A percentile compares a stretch with the other conserved stretches of the same genome.
phyloP scores from a whole-genome alignment of 2,113 vertebrate genomes.

The Vidua chalybeata region DNA sequence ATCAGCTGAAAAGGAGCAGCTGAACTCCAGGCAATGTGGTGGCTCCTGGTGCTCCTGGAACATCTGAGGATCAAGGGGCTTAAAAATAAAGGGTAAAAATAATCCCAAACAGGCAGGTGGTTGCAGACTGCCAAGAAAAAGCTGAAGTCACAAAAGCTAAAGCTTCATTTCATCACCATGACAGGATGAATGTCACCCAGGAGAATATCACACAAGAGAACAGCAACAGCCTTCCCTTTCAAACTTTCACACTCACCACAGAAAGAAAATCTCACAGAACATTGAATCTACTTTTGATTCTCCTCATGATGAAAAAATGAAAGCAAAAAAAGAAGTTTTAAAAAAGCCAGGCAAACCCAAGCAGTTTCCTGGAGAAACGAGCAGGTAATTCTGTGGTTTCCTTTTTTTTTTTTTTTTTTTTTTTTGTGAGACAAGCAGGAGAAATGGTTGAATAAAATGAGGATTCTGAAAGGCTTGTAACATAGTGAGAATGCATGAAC shows the following conservation, averaged over 20 bases:
- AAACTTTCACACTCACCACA: background rate
- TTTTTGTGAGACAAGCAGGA: background rate
- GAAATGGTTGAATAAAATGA: background rate
- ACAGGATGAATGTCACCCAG: background rate
- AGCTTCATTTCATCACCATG: background rate
- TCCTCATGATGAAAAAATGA: background rate
- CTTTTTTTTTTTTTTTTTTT: background rate
- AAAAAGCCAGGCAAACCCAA: background rate
- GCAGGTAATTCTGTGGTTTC: background rate
- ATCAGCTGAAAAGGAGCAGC: background rate
- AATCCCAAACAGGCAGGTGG: slow-evolving; percentile 8
- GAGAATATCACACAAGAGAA: background rate
- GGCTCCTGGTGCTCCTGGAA: background rate
- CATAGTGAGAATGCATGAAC: background rate
- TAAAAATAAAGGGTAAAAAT: slow-evolving; percentile 23
- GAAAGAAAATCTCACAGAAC: background rate
- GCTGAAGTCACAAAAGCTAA: background rate
- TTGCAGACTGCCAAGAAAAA: background rate
- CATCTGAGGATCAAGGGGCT: background rate
- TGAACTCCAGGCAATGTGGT: background rate
- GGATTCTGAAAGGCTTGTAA: background rate
- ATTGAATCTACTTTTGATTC: background rate
- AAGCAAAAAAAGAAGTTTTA: background rate
- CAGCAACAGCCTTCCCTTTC: background rate
- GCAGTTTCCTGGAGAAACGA: background rate